These are phyloP conservation scores for Acipenser ruthenus DNA, from an alignment of 2,797 vertebrate species.

Conservation along the genomic window DNA sequence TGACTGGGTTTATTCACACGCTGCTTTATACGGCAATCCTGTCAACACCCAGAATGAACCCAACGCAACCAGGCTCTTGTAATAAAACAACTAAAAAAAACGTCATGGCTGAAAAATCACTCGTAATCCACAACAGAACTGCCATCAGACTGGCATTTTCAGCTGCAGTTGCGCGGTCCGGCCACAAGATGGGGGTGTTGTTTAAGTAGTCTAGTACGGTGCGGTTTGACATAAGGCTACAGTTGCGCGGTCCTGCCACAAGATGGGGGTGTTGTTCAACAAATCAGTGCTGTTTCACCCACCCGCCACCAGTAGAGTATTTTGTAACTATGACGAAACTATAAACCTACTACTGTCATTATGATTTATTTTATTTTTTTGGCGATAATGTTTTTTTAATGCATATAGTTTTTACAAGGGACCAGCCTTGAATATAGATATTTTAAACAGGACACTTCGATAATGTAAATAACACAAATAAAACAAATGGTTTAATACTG, in stretches of 20 bases:
- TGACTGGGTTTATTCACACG: no score
- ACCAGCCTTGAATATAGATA: constrained; percentile 48
- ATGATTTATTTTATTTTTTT: no score
- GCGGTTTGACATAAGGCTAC: neutral
- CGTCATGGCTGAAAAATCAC: neutral
- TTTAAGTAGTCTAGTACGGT: neutral
- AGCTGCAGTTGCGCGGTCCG: neutral
- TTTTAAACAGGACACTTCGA: neutral
- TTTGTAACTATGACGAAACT: no score
- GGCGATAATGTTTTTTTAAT: neutral
- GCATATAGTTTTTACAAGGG: constrained; percentile 46
- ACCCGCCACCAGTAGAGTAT: no score
- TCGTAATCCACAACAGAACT: neutral
- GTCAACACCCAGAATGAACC: neutral
- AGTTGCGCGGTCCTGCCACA: neutral
- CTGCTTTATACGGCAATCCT: neutral
- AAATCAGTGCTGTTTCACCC: no score
- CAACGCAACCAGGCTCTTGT: neutral
- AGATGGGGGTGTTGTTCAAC: neutral
- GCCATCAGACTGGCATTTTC: neutral
- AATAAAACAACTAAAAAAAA: neutral
- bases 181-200: neutral
- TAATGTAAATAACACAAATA: neutral
- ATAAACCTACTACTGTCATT: no score
- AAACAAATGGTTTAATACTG: constrained; percentile 7